A percentile compares a stretch with the other conserved stretches of the same genome.
phyloP scores from a whole-genome alignment of 2,888 invertebrate species.

The Apodemia duryi region DNA sequence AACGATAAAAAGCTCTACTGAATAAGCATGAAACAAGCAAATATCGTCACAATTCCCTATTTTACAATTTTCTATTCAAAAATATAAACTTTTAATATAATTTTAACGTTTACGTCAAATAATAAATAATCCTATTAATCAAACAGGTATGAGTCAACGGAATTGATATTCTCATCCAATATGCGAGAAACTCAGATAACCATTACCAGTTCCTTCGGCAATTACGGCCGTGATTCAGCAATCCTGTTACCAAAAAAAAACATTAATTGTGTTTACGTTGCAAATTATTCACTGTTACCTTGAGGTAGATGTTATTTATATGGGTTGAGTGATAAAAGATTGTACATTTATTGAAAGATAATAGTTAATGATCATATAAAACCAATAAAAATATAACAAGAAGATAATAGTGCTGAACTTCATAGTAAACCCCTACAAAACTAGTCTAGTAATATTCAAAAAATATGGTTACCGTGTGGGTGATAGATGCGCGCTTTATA shows the following conservation, averaged over 20 bases:
- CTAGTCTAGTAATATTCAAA: too few relatives aligned
- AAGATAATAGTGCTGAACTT: too few relatives aligned
- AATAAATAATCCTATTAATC: constrained; percentile 4
- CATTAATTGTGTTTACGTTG: constrained; percentile 12
- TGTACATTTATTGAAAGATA: too few relatives aligned
- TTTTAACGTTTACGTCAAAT: constrained; percentile 1
- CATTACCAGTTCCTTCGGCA: constrained; percentile 8
- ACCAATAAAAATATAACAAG: too few relatives aligned
- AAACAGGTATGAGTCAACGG: neutral
- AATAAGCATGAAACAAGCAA: too few relatives aligned
- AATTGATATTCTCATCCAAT: constrained; percentile 9
- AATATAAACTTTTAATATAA: neutral
- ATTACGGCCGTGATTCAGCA: constrained; percentile 8
- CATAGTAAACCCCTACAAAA: too few relatives aligned
- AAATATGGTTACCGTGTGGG: too few relatives aligned
- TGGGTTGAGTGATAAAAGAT: too few relatives aligned
- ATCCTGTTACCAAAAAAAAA: neutral
- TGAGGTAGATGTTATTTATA: neutral
- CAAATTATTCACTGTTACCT: neutral
- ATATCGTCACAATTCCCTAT: too few relatives aligned
- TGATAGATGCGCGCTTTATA: too few relatives aligned
- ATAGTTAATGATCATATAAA: too few relatives aligned
- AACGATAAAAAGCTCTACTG: too few relatives aligned
- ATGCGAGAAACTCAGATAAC: neutral
- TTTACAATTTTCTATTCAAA: neutral